Conservation (phyloP, 92 coral and sea anemone genomes). For the Blastomussa wellsi region DNA sequence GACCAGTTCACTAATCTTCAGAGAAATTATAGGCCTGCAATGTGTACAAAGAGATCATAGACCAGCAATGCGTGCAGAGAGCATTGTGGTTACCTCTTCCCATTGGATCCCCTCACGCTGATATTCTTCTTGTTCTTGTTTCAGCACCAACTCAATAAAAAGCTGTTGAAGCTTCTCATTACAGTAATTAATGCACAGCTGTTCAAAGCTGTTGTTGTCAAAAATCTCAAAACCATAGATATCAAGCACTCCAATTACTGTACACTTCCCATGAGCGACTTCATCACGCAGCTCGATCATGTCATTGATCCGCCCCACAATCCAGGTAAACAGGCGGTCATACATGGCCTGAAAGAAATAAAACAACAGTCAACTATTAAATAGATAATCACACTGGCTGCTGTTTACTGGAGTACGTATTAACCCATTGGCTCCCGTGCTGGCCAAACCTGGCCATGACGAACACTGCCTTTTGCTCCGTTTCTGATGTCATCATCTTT, state of each 20-base stretch:
- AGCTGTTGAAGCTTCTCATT: constrained; percentile 97
- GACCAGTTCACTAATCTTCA: no score
- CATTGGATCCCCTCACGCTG: constrained; percentile 93
- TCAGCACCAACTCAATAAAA: constrained; percentile 91
- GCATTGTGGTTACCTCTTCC: constrained; percentile 79
- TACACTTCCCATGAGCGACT: constrained; percentile 83
- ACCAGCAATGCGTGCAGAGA: background rate
- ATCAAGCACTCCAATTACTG: constrained; percentile 97
- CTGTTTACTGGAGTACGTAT: background rate
- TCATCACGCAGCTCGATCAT: constrained; percentile 83
- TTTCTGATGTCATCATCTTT: no score
- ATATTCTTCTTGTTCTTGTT: constrained; percentile 96
- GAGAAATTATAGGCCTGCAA: no score
- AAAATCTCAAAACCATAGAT: constrained; percentile 98
- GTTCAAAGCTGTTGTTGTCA: constrained; percentile 91
- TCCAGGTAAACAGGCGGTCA: constrained; percentile 95
- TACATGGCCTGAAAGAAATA: constrained; percentile 82
- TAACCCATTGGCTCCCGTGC: background rate
- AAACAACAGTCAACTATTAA: background rate
- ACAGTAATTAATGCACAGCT: constrained; percentile 93
- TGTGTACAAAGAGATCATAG: no score
- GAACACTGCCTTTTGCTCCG: no score
- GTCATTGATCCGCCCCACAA: constrained; percentile 85
- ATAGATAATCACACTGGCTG: background rate
- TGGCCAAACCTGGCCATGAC: no score